Conservation (phyloP, 2,113 vertebrate species). For the Speoplatyrhinus poulsoni region DNA sequence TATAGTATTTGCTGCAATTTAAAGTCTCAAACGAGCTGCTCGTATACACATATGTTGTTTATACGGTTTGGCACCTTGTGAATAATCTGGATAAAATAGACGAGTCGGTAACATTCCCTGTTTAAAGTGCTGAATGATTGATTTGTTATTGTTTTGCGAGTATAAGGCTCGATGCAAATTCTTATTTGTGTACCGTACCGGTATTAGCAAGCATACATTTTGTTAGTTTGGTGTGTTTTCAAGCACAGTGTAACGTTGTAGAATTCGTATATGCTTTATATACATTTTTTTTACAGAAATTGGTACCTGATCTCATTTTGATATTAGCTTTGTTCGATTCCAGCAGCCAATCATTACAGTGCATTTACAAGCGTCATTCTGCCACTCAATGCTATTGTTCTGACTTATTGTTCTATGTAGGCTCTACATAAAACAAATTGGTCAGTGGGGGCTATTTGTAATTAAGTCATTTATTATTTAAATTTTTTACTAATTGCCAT, state of each 20-base stretch:
- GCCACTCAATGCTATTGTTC: constrained; percentile 61
- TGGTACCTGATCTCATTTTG: constrained; percentile 10
- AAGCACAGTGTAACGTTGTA: too few species aligned
- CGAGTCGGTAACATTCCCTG: too few species aligned
- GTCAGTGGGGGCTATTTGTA: constrained; percentile 28
- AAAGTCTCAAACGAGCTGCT: background rate
- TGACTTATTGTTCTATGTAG: background rate
- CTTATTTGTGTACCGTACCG: too few species aligned
- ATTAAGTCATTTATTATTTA: background rate
- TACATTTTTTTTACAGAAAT: constrained; percentile 1
- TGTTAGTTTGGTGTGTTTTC: too few species aligned
- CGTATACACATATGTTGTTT: background rate
- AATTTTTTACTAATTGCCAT: constrained; percentile 4
- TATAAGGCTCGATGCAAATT: background rate
- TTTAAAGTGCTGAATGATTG: background rate
- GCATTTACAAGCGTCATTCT: constrained; percentile 41
- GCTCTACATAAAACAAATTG: constrained; percentile 48
- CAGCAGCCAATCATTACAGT: constrained; percentile 57
- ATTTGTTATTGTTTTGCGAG: constrained; percentile 51
- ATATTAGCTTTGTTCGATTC: constrained; percentile 61
- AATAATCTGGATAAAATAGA: background rate
- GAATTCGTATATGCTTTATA: too few species aligned
- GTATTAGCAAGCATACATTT: too few species aligned
- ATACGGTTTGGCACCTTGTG: too few species aligned
- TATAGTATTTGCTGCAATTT: background rate